Evolutionary conservation across 2,888 invertebrate genomes (phyloP).

Genomic region (Hofmannophila pseudospretella): DNA sequence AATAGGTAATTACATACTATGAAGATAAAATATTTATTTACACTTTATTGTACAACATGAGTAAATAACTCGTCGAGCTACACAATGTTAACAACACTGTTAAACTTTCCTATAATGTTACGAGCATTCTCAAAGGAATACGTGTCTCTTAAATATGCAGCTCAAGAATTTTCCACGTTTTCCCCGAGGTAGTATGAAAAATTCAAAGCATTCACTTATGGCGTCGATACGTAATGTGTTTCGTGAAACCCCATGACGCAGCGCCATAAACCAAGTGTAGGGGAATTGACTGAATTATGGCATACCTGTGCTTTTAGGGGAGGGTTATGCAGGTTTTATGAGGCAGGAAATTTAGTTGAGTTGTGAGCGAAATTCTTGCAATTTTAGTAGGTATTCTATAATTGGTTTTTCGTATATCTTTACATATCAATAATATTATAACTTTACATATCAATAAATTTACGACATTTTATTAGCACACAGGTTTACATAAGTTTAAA

Average conservation of each 20-base stretch:
- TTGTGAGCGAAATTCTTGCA: neutral
- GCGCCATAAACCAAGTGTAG: conserved; percentile 36
- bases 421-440: no score
- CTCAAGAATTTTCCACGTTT: neutral
- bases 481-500: no score
- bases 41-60: no score
- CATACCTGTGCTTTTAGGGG: conserved; percentile 15
- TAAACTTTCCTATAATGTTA: no score
- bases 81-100: no score
- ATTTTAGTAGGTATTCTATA: neutral
- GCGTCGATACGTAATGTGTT: conserved; percentile 18
- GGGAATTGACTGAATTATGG: conserved; percentile 21
- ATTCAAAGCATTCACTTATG: conserved; percentile 30
- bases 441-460: no score
- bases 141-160: neutral
- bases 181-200: neutral
- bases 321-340: conserved; percentile 27
- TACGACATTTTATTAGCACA: no score
- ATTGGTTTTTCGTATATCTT: no score
- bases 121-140: neutral
- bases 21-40: no score
- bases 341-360: conserved; percentile 19
- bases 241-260: conserved; percentile 49
- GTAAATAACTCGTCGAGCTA: no score
- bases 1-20: no score